A percentile compares a stretch with the other conserved stretches of the same genome.
phyloP scores from a whole-genome alignment of 1,140 invertebrate genomes.

The Meloidogyne exigua region DNA sequence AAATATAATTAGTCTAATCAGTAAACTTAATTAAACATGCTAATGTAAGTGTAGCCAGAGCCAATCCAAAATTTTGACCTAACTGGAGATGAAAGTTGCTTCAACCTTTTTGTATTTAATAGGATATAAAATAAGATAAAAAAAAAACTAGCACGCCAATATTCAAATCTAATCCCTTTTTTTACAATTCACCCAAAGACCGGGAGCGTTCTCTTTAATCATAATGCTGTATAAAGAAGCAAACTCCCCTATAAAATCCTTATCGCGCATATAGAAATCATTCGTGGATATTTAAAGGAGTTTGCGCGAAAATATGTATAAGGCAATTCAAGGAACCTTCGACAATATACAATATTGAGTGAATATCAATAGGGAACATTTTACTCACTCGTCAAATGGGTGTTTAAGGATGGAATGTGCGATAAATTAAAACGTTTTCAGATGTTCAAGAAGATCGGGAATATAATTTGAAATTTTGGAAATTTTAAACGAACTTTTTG shows the following conservation, averaged over 20 bases:
- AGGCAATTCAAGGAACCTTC: background rate
- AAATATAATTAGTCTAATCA: background rate
- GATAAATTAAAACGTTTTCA: too few species aligned
- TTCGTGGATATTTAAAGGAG: background rate
- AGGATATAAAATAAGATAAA: background rate
- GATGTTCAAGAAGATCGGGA: too few species aligned
- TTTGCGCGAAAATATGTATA: background rate
- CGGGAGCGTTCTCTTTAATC: background rate
- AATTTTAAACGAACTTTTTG: too few species aligned
- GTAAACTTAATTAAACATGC: background rate
- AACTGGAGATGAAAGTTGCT: background rate
- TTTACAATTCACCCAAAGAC: background rate
- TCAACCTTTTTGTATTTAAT: background rate
- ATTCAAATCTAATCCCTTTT: background rate
- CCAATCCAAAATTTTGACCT: background rate
- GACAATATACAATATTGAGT: too few species aligned
- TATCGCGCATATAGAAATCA: background rate
- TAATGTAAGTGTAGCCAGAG: too few species aligned
- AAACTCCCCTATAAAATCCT: background rate
- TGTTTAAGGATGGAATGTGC: too few species aligned
- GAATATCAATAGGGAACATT: too few species aligned
- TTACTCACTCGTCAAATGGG: too few species aligned
- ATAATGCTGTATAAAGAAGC: background rate
- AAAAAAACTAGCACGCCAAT: background rate
- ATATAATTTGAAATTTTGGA: too few species aligned